phyloP scores from a whole-genome alignment of 2,797 vertebrate species.

The Lindbergichthys nudifrons region DNA sequence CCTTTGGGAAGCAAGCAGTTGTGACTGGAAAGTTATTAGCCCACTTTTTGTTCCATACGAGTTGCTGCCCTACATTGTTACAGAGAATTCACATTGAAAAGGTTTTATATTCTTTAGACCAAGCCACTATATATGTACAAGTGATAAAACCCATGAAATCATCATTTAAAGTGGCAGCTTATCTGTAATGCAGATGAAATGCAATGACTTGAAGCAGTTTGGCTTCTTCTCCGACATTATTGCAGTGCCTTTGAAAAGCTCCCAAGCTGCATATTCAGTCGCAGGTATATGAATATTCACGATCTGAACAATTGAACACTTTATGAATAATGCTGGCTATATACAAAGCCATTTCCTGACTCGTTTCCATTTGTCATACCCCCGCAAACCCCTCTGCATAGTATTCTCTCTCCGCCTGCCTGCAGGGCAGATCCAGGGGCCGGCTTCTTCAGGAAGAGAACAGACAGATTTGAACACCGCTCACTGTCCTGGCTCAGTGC shows the following conservation, averaged over 20 bases:
- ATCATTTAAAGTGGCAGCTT: conserved; percentile 1
- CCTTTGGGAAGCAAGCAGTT: conserved; percentile 25
- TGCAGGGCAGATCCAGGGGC: conserved; percentile 40
- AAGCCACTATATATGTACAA: background rate
- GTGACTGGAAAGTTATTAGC: conserved; percentile 47
- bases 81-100: background rate
- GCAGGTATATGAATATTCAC: conserved; percentile 65
- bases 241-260: conserved; percentile 31
- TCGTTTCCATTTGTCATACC: conserved; percentile 38
- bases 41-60: conserved; percentile 23
- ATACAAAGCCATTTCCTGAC: conserved; percentile 33
- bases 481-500: conserved; percentile 53
- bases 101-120: background rate
- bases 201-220: conserved; percentile 5
- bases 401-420: conserved; percentile 24
- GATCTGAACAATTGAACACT: conserved; percentile 27
- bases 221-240: conserved; percentile 20
- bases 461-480: conserved; percentile 50
- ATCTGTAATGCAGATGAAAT: conserved; percentile 23
- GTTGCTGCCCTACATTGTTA: conserved; percentile 10
- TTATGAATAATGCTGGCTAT: conserved; percentile 48
- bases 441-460: conserved; percentile 46
- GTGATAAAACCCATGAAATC: background rate
- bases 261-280: conserved; percentile 33
- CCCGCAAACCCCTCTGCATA: conserved; percentile 10